Evolutionary conservation across 2,797 vertebrate species (phyloP), one percentile per base, ranked within the genome.

Genomic region (Acrossocheilus fasciatus): DNA sequence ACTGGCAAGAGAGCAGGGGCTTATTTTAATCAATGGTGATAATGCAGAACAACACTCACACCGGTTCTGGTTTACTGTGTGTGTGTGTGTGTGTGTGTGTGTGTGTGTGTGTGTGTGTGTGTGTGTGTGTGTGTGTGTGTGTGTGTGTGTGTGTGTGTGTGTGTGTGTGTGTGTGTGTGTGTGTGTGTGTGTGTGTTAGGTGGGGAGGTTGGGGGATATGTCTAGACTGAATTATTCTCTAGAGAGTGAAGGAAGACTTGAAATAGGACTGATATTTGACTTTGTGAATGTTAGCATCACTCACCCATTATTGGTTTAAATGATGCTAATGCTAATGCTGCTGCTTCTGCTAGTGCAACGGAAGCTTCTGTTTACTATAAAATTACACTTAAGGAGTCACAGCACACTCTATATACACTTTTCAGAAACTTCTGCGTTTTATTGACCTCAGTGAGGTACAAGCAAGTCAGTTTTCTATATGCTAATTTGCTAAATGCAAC

Each of bases 21-120:
- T 88, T 57, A 52, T 85, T 59, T 85, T 88, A 88, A 88, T 81
- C 76, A 86, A 23, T 64, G 73, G 41, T 85, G 85, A 87, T 84
- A 84, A 84, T 66, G 83, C 73, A 52, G 80, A 81, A 81, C 66
- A 84, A 85, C 68, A 57, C 80, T 70, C 83, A 36, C 26, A 36
- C 14, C n/a, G 41, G 54, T 70, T 36, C 69, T 78, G 50, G 50
- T 85, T 79, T 85, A 72, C n/a, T 47, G 20, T 79, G 75, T 72
- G 52, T 10, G 26, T 70, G 47, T 52, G 30, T 78, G 23, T 77
- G 45, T 57, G 74, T 69, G 64, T 39, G 23, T 77, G 43, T 77
- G 73, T 68, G 62, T 36, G 20, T 84, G 43, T 76, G 43, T 76
- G 57, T 62, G 57, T 62, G 30, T 23, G 54, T 57, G 54, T 57